Percentiles rank a stretch among this genome's conserved stretches.
phyloP scores from a whole-genome alignment of 2,888 invertebrate genomes.

The Apodemia mormo region DNA sequence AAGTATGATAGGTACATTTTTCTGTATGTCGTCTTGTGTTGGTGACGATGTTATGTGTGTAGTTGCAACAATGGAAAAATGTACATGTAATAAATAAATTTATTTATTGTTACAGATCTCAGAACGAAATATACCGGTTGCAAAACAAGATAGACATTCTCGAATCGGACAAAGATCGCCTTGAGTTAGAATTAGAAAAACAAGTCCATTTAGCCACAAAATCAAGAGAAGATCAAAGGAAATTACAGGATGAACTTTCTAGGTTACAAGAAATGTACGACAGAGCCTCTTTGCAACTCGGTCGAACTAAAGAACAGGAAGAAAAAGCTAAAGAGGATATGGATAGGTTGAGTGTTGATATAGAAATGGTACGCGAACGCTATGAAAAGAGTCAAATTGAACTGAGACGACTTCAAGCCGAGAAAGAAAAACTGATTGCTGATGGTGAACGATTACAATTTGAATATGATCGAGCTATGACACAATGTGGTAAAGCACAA shows the following conservation, averaged over 20 bases:
- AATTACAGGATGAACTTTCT: constrained; percentile 92
- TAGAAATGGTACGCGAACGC: constrained; percentile 93
- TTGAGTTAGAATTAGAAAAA: constrained; percentile 93
- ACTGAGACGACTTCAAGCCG: constrained; percentile 89
- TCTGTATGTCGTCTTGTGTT: constrained; percentile 69
- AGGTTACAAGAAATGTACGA: constrained; percentile 95
- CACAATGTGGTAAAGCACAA: constrained; percentile 92
- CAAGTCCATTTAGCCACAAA: constrained; percentile 90
- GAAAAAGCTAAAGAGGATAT: constrained; percentile 94
- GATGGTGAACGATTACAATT: constrained; percentile 93
- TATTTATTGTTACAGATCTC: constrained; percentile 83
- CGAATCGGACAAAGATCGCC: constrained; percentile 92
- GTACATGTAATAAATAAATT: constrained; percentile 26
- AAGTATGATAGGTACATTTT: constrained; percentile 91
- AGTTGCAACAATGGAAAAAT: constrained; percentile 33
- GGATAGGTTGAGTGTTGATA: constrained; percentile 88
- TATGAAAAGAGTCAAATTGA: constrained; percentile 95
- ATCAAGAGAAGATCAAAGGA: constrained; percentile 91
- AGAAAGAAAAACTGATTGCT: constrained; percentile 91
- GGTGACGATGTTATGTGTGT: constrained; percentile 50
- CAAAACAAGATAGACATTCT: constrained; percentile 94
- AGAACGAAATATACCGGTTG: constrained; percentile 93
- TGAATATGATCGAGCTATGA: constrained; percentile 92
- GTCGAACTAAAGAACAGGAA: constrained; percentile 93
- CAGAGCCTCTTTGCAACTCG: constrained; percentile 91